Evolutionary conservation across 2,888 invertebrate genomes (phyloP), one percentile per base, ranked within the genome.

Genomic region (Melitaea athalia): DNA sequence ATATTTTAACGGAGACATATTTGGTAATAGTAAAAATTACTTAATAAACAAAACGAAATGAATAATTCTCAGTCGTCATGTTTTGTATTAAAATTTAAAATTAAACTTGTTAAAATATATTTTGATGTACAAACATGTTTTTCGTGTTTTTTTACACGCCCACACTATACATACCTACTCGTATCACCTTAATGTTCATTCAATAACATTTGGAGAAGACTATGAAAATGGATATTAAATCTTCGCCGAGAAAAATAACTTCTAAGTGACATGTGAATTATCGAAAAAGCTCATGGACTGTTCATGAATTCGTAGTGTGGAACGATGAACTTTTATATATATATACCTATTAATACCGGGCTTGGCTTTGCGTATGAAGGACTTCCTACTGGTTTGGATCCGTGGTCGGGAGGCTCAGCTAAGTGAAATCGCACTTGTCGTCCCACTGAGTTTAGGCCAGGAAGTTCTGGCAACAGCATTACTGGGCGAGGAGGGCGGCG

Each of bases 361-460:
- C 77, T 45, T 78, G 60, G 82, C 80, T 33, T 72, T 90, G 68
- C 82, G 82, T 31, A 82, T 85, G 79, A 72, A 78, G 49, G 85
- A 81, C 50, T 86, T 85, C 45, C 72, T 87, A 70, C 80, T 89
- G 69, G 71, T 90, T 76, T 91, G 91, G 91, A 64, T 87, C 47
- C 87, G 87, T 11, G 76, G 78, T 24, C 59, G 77, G 64, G 75
- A 69, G 60, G 38, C 75, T 60, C 70, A 75, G 17, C 72, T 74
- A 63, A 84, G 53, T 66, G 76, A 83, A 62, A 61, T 84, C 49
- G 83, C 85, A 42, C 74, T 85, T 60, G 88, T 79, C 0, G 68
- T 83, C 78, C 85, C 87, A 31, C 60, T 59, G n/a, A 49, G 15
- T 31, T 59, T 31, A 45, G 61, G 57, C 8, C 43, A 43, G 64